Evolutionary conservation across 2,888 invertebrate genomes (phyloP).

Genomic region (Caenorhabditis becei): DNA sequence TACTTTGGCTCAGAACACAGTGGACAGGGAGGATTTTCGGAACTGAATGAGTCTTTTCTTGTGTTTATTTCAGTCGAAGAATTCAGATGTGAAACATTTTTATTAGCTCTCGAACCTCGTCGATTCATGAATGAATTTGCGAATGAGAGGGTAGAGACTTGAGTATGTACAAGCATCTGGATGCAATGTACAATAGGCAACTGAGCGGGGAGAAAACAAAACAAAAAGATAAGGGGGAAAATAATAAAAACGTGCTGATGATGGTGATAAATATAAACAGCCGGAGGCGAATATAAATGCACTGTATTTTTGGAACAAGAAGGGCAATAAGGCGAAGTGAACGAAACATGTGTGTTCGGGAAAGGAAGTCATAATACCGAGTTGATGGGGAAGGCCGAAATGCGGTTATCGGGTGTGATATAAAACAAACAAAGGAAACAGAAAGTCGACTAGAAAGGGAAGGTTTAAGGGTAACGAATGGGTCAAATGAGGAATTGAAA

Average conservation of each 20-base stretch:
- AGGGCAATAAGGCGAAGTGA: constrained; percentile 5
- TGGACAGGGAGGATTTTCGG: too few species aligned
- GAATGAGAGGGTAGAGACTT: neutral
- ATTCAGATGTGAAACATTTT: neutral
- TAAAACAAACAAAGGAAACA: constrained; percentile 26
- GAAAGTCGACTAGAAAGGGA: constrained; percentile 37
- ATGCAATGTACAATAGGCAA: constrained; percentile 40
- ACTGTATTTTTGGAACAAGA: constrained; percentile 23
- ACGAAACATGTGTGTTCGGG: constrained; percentile 19
- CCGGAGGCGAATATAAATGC: constrained; percentile 40
- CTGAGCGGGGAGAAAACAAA: constrained; percentile 17
- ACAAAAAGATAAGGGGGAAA: constrained; percentile 9
- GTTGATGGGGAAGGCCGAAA: constrained; percentile 28
- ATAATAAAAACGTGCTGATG: constrained; percentile 18
- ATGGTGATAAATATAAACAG: constrained; percentile 31
- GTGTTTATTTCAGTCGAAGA: too few species aligned
- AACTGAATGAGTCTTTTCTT: neutral
- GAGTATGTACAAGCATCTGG: constrained; percentile 39
- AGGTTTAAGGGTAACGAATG: constrained; percentile 5
- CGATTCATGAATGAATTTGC: neutral
- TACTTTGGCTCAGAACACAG: too few species aligned
- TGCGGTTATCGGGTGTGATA: constrained; percentile 34
- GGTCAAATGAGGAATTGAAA: neutral
- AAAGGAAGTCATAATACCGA: constrained; percentile 33
- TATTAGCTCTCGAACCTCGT: constrained; percentile 2